Percentiles rank a stretch among this genome's conserved stretches.
Evolutionary conservation across 2,888 invertebrate genomes (phyloP).

Genomic region (Syrphus vitripennis): DNA sequence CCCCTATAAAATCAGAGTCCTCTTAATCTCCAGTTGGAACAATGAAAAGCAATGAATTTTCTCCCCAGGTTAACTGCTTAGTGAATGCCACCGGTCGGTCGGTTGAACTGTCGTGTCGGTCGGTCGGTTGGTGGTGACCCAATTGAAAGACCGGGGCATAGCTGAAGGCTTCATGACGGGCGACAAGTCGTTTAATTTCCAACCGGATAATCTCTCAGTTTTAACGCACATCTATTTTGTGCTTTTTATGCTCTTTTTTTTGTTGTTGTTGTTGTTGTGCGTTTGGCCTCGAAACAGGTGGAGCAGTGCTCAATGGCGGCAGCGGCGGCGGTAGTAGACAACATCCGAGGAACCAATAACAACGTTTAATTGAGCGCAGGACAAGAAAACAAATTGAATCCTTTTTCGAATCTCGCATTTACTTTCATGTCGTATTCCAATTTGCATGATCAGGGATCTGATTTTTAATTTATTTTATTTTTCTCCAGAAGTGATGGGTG

Average conservation of each 20-base stretch:
- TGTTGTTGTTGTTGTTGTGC: not conserved
- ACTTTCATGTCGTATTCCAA: constrained; percentile 68
- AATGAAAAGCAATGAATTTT: constrained; percentile 63
- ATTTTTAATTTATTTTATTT: constrained; percentile 51
- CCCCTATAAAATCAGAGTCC: constrained; percentile 45
- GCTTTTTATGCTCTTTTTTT: not conserved
- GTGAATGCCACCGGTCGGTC: not conserved
- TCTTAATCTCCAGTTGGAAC: constrained; percentile 32
- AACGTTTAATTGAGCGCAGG: constrained; percentile 67
- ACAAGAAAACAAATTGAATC: constrained; percentile 68
- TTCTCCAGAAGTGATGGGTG: no score
- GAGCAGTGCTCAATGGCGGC: constrained; percentile 2
- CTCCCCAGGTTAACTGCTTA: constrained; percentile 59
- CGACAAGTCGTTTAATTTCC: constrained; percentile 68
- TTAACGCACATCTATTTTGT: constrained; percentile 60
- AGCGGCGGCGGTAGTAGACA: no score
- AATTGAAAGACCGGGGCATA: not conserved
- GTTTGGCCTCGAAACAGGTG: constrained; percentile 37
- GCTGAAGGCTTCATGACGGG: constrained; percentile 23
- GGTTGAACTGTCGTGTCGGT: not conserved
- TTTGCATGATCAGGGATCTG: constrained; percentile 65
- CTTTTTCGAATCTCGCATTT: constrained; percentile 61
- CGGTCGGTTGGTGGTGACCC: constrained; percentile 1
- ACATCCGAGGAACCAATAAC: constrained; percentile 45
- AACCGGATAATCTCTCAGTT: constrained; percentile 59